Evolutionary conservation across 2,797 vertebrate genomes (phyloP), one percentile per base, ranked within the genome.

Genomic region (Argyrosomus regius): DNA sequence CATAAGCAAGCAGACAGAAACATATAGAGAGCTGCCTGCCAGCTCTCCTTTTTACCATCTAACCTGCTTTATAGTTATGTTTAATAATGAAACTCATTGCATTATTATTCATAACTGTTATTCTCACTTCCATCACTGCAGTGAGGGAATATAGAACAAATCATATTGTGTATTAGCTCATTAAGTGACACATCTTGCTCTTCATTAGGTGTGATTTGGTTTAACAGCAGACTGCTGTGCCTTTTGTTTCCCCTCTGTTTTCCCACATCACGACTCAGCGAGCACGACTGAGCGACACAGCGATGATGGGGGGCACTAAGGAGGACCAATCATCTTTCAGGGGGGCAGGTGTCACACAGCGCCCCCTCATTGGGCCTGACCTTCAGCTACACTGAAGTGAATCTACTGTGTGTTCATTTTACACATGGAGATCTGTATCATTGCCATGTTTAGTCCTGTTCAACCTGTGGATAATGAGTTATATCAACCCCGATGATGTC

Each of bases 141-240:
- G 71, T 17, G 20, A 3, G 20, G 45, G 52, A 24, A 54, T 22
- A 69, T 3, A 35, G n/a, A 58, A 49, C 67, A 68, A 71, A 70
- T 71, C n/a, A 22, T 4, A 46, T 43, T 18, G 61, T 35, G 35
- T 53, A 68, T 76, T 59, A 26, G 43, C 54, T 70, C 48, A 46
- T 68, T 60, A 65, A 57, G 22, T 8, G 57, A 24, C 48, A 69
- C 3, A 0, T 52, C 54, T 56, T 46, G 60, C 64, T 74, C 5
- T 80, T 70, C 49, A 64, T 77, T 77, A 49, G 28, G 35, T 60
- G 3, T 72, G 73, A 80, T 70, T 73, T 49, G 26, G 58, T 64
- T 48, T 61, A 50, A 68, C 39, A 35, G 9, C 22, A 64, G 16
- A 56, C 39, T 10, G 14, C n/a, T 22, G 64, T 10, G 59, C 58